phyloP scores from a whole-genome alignment of 2,888 invertebrate species.

The Sepioteuthis lessoniana region DNA sequence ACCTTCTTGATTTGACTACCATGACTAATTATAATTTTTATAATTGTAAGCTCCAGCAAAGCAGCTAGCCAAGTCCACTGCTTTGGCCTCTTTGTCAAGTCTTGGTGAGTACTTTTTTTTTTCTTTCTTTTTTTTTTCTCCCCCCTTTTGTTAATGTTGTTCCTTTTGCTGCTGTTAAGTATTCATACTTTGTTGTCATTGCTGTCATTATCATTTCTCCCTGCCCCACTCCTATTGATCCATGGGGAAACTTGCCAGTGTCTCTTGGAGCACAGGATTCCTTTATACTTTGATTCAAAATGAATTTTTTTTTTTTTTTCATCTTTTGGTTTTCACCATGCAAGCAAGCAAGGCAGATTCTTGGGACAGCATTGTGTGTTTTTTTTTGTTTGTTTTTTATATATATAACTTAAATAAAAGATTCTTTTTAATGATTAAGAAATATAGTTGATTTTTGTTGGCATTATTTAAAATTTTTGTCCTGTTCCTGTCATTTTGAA shows the following conservation, averaged over 20 bases:
- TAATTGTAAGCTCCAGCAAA: conserved; percentile 80
- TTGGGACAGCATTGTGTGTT: background rate
- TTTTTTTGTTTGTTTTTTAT: background rate
- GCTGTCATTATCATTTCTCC: background rate
- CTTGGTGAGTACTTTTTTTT: conserved; percentile 85
- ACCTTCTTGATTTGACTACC: conserved; percentile 44
- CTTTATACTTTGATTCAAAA: background rate
- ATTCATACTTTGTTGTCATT: background rate
- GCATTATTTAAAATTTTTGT: background rate
- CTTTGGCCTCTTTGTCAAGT: conserved; percentile 91
- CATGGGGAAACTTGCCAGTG: background rate
- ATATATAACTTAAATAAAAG: background rate
- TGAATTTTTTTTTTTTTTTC: background rate
- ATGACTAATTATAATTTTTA: conserved; percentile 54
- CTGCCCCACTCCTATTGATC: background rate
- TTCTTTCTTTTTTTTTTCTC: background rate
- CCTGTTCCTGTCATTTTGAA: background rate
- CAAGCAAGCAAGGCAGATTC: conserved; percentile 6
- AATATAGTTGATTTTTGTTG: too few species aligned
- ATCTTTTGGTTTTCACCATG: background rate
- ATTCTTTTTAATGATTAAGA: background rate
- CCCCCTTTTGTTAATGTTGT: background rate
- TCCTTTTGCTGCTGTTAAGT: background rate
- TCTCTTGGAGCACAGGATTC: background rate
- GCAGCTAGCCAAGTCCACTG: conserved; percentile 83